Conservation (phyloP, 2,888 invertebrate genomes). For the Sinotaia quadrata region DNA sequence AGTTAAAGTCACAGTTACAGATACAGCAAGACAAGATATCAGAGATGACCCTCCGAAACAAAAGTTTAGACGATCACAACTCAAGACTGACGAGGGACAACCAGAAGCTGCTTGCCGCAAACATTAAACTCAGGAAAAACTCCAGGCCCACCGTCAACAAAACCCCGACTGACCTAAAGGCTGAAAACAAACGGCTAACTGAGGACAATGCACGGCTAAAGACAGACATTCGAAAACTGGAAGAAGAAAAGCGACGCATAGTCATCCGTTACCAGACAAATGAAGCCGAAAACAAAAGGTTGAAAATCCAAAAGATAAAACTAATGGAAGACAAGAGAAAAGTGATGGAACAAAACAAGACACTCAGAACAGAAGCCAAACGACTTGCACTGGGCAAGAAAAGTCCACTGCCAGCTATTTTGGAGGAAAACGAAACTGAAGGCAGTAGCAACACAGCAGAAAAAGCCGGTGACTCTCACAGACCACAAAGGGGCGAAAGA, state of each 20-base stretch:
- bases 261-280: constrained; percentile 33
- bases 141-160: neutral
- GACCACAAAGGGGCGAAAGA: constrained; percentile 17
- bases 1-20: constrained; percentile 20
- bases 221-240: constrained; percentile 25
- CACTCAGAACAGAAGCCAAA: constrained; percentile 31
- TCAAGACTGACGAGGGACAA: constrained; percentile 32
- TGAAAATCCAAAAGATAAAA: constrained; percentile 50
- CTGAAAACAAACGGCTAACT: constrained; percentile 28
- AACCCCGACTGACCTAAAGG: neutral
- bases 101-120: constrained; percentile 24
- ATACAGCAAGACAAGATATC: neutral
- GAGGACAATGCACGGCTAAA: constrained; percentile 10
- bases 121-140: constrained; percentile 16
- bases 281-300: constrained; percentile 47
- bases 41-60: constrained; percentile 15
- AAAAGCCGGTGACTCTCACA: neutral
- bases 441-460: neutral
- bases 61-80: constrained; percentile 27
- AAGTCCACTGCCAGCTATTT: constrained; percentile 23
- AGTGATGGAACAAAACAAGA: constrained; percentile 22
- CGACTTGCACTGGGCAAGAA: constrained; percentile 34
- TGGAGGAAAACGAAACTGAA: constrained; percentile 3
- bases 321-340: constrained; percentile 42
- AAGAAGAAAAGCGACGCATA: constrained; percentile 28